Percentiles rank a stretch among this genome's conserved stretches.
Evolutionary conservation across 2,113 vertebrate genomes (phyloP).

Genomic region (Smithornis capensis): DNA sequence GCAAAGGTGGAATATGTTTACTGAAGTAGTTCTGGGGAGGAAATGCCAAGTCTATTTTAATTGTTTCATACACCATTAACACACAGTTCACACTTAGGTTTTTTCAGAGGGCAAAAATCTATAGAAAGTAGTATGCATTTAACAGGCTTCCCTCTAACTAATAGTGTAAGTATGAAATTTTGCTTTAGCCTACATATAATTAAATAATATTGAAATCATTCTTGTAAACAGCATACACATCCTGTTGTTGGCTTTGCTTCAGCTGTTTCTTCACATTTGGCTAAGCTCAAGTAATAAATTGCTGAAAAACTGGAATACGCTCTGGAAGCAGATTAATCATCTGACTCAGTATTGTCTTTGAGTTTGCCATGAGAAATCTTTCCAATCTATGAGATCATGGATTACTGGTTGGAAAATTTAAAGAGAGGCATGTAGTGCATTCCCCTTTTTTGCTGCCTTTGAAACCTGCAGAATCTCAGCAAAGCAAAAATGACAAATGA

Average conservation of each 20-base stretch:
- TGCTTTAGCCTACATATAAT: neutral
- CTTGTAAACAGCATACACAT: neutral
- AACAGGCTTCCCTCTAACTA: neutral
- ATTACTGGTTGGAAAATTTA: constrained; percentile 48
- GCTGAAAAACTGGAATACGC: constrained; percentile 23
- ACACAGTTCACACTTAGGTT: neutral
- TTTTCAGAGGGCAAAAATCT: neutral
- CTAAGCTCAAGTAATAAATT: constrained; percentile 32
- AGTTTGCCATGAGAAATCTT: constrained; percentile 48
- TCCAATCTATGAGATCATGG: constrained; percentile 67
- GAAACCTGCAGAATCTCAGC: neutral
- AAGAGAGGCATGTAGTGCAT: neutral
- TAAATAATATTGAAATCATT: constrained; percentile 1
- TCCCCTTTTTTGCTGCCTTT: neutral
- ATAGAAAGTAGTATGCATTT: neutral
- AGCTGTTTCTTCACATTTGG: constrained; percentile 53
- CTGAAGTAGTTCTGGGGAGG: neutral
- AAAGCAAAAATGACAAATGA: neutral
- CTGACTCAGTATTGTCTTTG: constrained; percentile 52
- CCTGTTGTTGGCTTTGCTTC: constrained; percentile 44
- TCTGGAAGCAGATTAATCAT: constrained; percentile 61
- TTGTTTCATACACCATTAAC: neutral
- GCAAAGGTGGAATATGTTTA: neutral
- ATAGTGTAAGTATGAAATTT: neutral
- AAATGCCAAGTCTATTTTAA: neutral